phyloP scores from a whole-genome alignment of 2,113 vertebrate species.

The Scolopax mira region DNA sequence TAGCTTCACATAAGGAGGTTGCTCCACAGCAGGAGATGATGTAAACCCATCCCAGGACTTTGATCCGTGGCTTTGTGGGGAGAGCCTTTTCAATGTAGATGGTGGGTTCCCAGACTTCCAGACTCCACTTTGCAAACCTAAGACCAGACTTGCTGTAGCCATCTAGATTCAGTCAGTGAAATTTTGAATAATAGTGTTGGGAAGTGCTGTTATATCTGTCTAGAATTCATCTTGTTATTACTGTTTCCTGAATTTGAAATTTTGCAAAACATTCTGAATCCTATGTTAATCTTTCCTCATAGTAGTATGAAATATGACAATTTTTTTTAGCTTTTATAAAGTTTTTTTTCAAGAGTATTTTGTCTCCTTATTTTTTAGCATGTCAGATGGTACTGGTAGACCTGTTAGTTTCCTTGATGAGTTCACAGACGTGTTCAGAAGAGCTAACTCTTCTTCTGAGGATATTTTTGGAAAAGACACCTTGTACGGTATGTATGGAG shows the following conservation, averaged over 20 bases:
- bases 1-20: not conserved
- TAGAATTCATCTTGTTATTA: not conserved
- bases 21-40: not conserved
- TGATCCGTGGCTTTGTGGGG: not conserved
- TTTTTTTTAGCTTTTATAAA: not conserved
- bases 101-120: not conserved
- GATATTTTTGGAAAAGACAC: slow-evolving; percentile 91
- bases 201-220: not conserved
- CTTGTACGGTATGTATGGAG: slow-evolving; percentile 85
- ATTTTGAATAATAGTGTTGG: not conserved
- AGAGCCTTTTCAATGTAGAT: not conserved
- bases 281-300: not conserved
- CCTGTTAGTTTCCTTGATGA: slow-evolving; percentile 92
- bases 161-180: not conserved
- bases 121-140: not conserved
- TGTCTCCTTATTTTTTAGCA: slow-evolving; percentile 71
- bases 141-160: not conserved
- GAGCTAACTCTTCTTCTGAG: slow-evolving; percentile 89
- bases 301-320: not conserved
- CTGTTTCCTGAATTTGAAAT: not conserved
- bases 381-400: slow-evolving; percentile 90
- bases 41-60: not conserved
- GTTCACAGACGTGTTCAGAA: slow-evolving; percentile 86
- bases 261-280: not conserved
- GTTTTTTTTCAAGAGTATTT: not conserved